Conservation (phyloP, 2,113 vertebrate species). For the Corydoras maculifer region DNA sequence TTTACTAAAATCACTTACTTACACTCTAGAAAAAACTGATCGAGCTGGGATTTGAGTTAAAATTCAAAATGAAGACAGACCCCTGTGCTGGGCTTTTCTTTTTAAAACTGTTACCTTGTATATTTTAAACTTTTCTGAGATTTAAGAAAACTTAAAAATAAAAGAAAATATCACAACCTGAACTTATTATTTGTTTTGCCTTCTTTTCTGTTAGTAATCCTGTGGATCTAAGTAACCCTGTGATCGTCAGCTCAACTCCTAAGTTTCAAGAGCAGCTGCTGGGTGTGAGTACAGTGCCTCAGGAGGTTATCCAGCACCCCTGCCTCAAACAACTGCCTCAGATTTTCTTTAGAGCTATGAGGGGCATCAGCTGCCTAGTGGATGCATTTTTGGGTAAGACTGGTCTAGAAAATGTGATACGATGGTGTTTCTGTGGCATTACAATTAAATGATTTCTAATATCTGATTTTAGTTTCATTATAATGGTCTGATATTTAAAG, state of each 20-base stretch:
- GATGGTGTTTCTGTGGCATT: background rate
- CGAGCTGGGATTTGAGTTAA: too few relatives aligned
- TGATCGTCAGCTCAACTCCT: conserved; percentile 82
- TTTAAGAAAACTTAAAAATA: too few relatives aligned
- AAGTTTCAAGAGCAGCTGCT: conserved; percentile 84
- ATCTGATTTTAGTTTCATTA: background rate
- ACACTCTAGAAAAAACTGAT: too few relatives aligned
- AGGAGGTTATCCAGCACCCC: conserved; percentile 82
- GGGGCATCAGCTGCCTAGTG: conserved; percentile 82
- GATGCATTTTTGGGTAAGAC: conserved; percentile 86
- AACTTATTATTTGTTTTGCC: background rate
- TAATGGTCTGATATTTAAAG: background rate
- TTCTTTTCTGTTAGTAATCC: conserved; percentile 32
- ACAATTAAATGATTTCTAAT: background rate
- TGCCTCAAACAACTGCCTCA: conserved; percentile 90
- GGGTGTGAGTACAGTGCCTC: conserved; percentile 76
- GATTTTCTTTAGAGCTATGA: conserved; percentile 90
- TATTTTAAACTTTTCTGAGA: too few relatives aligned
- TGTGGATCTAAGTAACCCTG: conserved; percentile 82
- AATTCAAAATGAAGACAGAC: too few relatives aligned
- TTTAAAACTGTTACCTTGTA: too few relatives aligned
- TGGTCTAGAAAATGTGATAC: background rate
- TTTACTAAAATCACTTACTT: too few relatives aligned
- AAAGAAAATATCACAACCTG: too few relatives aligned
- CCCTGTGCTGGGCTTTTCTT: too few relatives aligned